These are phyloP conservation scores for Xanthorhoe designata DNA, from an alignment of 2,888 invertebrate species.

Conservation along the genomic window DNA sequence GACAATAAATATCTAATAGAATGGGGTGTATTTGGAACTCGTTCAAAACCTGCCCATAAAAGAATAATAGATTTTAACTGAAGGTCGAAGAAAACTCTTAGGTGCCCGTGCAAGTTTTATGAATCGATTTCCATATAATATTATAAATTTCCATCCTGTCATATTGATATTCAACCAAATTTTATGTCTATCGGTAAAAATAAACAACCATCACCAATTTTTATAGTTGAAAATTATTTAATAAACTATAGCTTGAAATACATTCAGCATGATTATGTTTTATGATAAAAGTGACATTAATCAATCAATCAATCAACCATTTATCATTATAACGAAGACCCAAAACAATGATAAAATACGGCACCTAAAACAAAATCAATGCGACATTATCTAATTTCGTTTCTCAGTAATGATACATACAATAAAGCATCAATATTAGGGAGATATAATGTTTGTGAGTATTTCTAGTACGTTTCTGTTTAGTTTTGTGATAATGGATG, in stretches of 20 bases:
- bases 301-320: too few species aligned
- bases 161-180: background rate
- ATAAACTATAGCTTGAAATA: too few species aligned
- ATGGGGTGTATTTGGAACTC: slow-evolving; percentile 62
- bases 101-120: slow-evolving; percentile 57
- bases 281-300: background rate
- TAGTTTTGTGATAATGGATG: slow-evolving; percentile 49
- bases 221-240: too few species aligned
- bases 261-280: too few species aligned
- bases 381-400: slow-evolving; percentile 42
- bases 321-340: background rate
- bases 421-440: slow-evolving; percentile 48
- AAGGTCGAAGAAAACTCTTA: slow-evolving; percentile 50
- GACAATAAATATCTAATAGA: slow-evolving; percentile 61
- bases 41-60: slow-evolving; percentile 59
- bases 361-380: slow-evolving; percentile 28
- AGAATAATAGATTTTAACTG: slow-evolving; percentile 60
- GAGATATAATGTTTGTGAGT: slow-evolving; percentile 48
- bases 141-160: slow-evolving; percentile 47
- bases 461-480: slow-evolving; percentile 38
- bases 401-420: slow-evolving; percentile 62
- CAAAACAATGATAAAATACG: slow-evolving; percentile 22
- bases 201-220: background rate
- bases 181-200: background rate
- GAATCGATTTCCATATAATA: slow-evolving; percentile 58